phyloP scores from a whole-genome alignment of 1,140 invertebrate genomes.

The Dysdera silvatica region DNA sequence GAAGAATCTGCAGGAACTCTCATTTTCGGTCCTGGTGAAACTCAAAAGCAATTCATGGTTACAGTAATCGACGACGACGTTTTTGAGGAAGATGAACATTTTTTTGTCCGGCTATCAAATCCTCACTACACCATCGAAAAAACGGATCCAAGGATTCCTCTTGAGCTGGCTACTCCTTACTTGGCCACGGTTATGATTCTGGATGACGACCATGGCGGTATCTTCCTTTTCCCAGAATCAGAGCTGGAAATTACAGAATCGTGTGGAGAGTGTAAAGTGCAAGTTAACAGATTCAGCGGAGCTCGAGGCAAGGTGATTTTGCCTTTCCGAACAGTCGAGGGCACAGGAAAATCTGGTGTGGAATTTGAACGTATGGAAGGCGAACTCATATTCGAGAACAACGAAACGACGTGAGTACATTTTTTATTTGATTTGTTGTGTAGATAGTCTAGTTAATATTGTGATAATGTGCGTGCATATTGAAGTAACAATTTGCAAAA shows the following conservation, averaged over 20 bases:
- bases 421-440: too few relatives aligned
- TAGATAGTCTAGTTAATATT: too few relatives aligned
- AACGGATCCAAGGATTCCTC: constrained; percentile 12
- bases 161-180: constrained; percentile 62
- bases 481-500: too few relatives aligned
- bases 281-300: constrained; percentile 65
- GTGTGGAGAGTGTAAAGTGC: constrained; percentile 74
- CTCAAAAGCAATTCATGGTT: constrained; percentile 82
- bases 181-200: constrained; percentile 93
- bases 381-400: constrained; percentile 87
- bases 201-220: constrained; percentile 95
- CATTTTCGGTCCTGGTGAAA: constrained; percentile 78
- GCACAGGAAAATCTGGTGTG: constrained; percentile 77
- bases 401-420: constrained; percentile 89
- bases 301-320: constrained; percentile 81
- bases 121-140: constrained; percentile 25
- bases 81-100: constrained; percentile 98
- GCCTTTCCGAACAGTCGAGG: constrained; percentile 84
- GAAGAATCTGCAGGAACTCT: constrained; percentile 75
- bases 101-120: constrained; percentile 59
- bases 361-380: constrained; percentile 76
- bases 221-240: constrained; percentile 81
- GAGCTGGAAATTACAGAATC: constrained; percentile 83
- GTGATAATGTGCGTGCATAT: too few relatives aligned
- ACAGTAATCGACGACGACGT: constrained; percentile 97